These are phyloP conservation scores for Cyprinodon brontotheroides DNA, from an alignment of 2,113 vertebrate genomes.

Conservation along the genomic window DNA sequence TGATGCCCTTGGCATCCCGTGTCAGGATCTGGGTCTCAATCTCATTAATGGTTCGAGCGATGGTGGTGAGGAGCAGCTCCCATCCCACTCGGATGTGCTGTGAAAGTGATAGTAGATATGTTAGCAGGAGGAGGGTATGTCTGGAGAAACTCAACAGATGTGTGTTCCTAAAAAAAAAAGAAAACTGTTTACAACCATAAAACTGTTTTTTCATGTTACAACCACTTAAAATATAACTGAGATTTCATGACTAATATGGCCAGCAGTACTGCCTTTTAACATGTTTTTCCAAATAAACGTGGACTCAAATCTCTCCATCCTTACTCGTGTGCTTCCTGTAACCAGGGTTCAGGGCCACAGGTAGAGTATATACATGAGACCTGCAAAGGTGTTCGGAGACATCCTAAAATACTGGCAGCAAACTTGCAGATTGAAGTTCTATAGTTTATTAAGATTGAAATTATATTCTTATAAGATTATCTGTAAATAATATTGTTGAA, in stretches of 20 bases:
- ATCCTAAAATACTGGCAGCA: too few species aligned
- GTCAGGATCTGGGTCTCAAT: slow-evolving; percentile 98
- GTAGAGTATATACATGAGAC: too few species aligned
- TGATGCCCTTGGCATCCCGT: slow-evolving; percentile 97
- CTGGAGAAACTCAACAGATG: not conserved
- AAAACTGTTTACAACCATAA: not conserved
- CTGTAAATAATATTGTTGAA: too few species aligned
- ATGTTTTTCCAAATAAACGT: not conserved
- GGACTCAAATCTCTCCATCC: not conserved
- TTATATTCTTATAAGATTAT: too few species aligned
- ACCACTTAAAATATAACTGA: not conserved
- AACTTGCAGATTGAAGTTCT: too few species aligned
- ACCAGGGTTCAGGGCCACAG: not conserved
- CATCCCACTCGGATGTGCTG: slow-evolving; percentile 97
- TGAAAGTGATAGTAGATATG: slow-evolving; percentile 5
- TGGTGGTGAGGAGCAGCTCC: slow-evolving; percentile 95
- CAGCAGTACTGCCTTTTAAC: not conserved
- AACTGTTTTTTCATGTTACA: not conserved
- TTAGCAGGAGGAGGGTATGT: not conserved
- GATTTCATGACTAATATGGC: not conserved
- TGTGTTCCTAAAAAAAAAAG: not conserved
- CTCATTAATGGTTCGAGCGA: slow-evolving; percentile 97
- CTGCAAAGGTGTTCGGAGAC: too few species aligned
- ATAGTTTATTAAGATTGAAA: too few species aligned
- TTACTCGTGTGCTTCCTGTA: not conserved